Evolutionary conservation across 1,140 invertebrate species (phyloP), one percentile per base, ranked within the genome.

Genomic region (Sycophaga agraensis): DNA sequence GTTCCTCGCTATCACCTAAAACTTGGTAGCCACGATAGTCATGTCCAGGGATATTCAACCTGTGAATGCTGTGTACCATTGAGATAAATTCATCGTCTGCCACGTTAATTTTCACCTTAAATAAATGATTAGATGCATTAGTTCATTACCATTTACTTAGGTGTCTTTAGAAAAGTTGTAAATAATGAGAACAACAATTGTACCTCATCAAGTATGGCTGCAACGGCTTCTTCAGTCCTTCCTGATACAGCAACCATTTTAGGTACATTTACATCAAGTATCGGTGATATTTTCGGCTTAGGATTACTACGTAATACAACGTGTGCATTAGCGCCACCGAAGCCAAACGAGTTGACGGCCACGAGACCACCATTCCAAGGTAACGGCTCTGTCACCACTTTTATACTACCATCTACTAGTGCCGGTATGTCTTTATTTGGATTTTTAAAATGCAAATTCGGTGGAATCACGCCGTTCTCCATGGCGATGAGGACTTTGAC

Each of bases 261-360:
- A 2, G 90, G 90, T 45, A 87, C 68, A 4, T 71, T 73, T 6
- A 78, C 77, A 39, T 82, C 73, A 14, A 84, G 78, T 22, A 83
- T 78, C 4, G 83, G 82, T 1, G 82, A 78, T 4, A 78, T 68
- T 73, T 90, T 90, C 19, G 85, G 84, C 71, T 90, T 91, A 0
- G 87, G 85, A 72, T 92, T 91, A 1, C 90, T 90, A 69, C 89
- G 87, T 0, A 98, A 80, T 53, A 99, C 82, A 0, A 94, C 79
- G 78, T 98, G 96, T 14, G 92, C 94, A 82, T 99, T 99, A 21
- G 95, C 93, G 48, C 97, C 97, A 57, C 97, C 97, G 82, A 98
- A 98, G 17, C 97, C 97, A 79, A 99, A 99, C 2, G 94, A 97
- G 79, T 98, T 99, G 1, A 99, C 72, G 6, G 87, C 96, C 34